Evolutionary conservation across 2,113 vertebrate genomes (phyloP), one percentile per base, ranked within the genome.

Genomic region (Craseonycteris thonglongyai): DNA sequence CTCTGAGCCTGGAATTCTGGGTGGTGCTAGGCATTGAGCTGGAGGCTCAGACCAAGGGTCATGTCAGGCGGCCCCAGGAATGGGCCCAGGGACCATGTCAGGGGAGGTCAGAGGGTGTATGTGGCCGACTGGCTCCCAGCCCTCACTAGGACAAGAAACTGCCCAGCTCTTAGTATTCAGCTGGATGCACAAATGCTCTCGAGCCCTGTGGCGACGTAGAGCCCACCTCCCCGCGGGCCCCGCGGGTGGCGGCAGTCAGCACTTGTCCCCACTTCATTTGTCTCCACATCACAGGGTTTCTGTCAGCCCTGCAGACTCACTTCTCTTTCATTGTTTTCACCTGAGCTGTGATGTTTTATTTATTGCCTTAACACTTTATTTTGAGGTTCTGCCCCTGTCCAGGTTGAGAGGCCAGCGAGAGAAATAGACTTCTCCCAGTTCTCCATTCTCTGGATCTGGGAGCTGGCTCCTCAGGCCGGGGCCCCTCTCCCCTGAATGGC

Each of bases 351-450:
- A 58, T 72, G 28, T 90, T 96, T 96, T 93, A 94, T 97, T 96
- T 96, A 95, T 95, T 92, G 96, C 96, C 95, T 96, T 96, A 97
- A 96, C 45, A 68, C 84, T 86, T 96, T 93, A 72, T 78, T 93
- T 88, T 86, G 76, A 84, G 76, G 49, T 63, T 81, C 51, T 12
- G 33, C 30, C 65, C 92, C 80, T 66, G 38, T 49, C 79, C 28
- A 42, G 82, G 54, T 49, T 28, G 33, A 15, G 54, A 86, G 65
- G 19, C 26, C 45, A 58, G 21, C 2, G 5, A 35, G 51, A 80
- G 76, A 78, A n/a, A 33, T 1, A n/a, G 59, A 38, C 49, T 63
- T 61, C 68, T 33, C 45, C 8, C 19, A 33, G 59, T 22, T 40
- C 30, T 38, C 38, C 19, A 11, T 7, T 14, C 35, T 8, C 66